A percentile compares a stretch with the other conserved stretches of the same genome.
These are phyloP conservation scores for Cheilosia grossa DNA, from an alignment of 2,888 invertebrate genomes.

Conservation along the genomic window DNA sequence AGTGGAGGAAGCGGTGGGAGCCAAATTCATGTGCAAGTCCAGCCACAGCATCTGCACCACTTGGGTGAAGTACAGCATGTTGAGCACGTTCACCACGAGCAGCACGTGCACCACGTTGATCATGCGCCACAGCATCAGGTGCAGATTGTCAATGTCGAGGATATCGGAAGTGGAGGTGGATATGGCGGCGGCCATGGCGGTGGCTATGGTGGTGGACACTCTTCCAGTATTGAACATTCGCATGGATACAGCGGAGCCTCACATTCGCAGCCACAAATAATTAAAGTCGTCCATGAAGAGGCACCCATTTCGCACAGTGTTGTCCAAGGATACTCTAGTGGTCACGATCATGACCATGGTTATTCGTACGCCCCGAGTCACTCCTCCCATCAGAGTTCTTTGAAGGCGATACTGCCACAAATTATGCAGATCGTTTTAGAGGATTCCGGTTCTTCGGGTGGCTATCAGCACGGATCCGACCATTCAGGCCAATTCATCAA, in stretches of 20 bases:
- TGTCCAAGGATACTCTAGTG: slow-evolving; percentile 23
- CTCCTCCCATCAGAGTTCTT: slow-evolving; percentile 42
- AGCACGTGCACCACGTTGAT: slow-evolving; percentile 4
- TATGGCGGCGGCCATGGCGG: slow-evolving; percentile 13
- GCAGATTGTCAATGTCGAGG: slow-evolving; percentile 38
- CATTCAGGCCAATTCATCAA: slow-evolving; percentile 20
- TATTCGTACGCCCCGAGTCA: slow-evolving; percentile 34
- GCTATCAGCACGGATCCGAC: slow-evolving; percentile 14
- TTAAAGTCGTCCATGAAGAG: slow-evolving; percentile 57
- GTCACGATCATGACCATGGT: slow-evolving; percentile 19
- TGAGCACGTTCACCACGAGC: slow-evolving; percentile 17
- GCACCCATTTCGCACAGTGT: slow-evolving; percentile 11
- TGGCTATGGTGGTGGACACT: slow-evolving; percentile 9
- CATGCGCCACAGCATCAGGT: slow-evolving; percentile 34
- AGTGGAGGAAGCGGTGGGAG: background rate
- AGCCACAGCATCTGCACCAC: slow-evolving; percentile 43
- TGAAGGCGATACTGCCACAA: slow-evolving; percentile 55
- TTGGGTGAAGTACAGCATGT: slow-evolving; percentile 25
- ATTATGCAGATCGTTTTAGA: slow-evolving; percentile 42
- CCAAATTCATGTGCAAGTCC: slow-evolving; percentile 18
- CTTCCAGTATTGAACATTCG: background rate
- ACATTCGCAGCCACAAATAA: slow-evolving; percentile 44
- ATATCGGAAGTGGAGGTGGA: slow-evolving; percentile 8
- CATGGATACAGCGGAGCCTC: slow-evolving; percentile 22
- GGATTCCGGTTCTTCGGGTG: slow-evolving; percentile 33